Evolutionary conservation across 1,140 invertebrate species (phyloP), one percentile per base, ranked within the genome.

Genomic region (Drosophila pseudoananassae): DNA sequence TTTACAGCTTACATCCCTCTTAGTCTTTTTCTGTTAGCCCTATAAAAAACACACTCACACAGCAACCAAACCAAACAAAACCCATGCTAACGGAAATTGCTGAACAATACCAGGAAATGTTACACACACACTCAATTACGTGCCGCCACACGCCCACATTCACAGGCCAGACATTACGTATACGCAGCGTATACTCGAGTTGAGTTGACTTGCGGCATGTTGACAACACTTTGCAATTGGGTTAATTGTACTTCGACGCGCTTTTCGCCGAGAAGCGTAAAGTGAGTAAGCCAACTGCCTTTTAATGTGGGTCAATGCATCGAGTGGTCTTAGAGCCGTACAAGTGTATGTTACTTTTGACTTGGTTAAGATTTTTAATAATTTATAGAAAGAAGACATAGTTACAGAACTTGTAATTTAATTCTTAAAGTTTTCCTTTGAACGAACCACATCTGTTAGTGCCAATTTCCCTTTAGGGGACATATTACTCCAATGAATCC

Each of bases 151-250:
- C 63, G 14, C 55, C 29, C 56, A 10, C 33, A 36, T 36, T n/a
- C 33, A n/a, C 33, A 4, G 31, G 58, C 46, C 27, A 49, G 59
- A 57, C 55, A 66, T 85, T 78, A 78, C 78, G 75, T 85, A 87
- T 87, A 85, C 82, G 82, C 78, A 81, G 40, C 29, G 74, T 50
- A 55, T 58, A 78, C 74, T 52, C 64, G 78, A 79, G 70, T 58
- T 76, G 81, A 76, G 70, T 61, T 84, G 74, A 73, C 55, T 74
- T 77, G 78, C 78, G 68, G 78, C 78, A 78, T 83, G 80, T 84
- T 87, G 82, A 85, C 82, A 85, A 87, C 82, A 76, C 69, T 87
- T 85, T 77, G 78, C 82, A 85, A 85, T 87, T 85, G 82, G 82
- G 83, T 85, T 85, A 85, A 82, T 85, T 85, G 82, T 85, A 76